These are phyloP conservation scores for Panagrolaimus sp. DNA, from an alignment of 1,140 invertebrate genomes.

Conservation along the genomic window DNA sequence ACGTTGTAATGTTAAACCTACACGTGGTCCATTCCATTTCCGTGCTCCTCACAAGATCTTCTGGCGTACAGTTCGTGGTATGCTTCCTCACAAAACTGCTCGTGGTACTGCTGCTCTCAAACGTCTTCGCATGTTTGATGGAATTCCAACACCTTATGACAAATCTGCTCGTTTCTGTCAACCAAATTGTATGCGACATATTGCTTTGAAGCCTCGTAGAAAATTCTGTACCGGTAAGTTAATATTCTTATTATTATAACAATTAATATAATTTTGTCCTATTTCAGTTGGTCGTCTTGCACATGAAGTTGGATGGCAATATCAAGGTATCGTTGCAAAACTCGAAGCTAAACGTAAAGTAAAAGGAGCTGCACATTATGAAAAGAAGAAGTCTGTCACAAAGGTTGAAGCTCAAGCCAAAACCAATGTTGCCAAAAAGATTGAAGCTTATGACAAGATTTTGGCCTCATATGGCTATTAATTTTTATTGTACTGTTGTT, in stretches of 20 bases:
- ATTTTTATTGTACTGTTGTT: slow-evolving; percentile 17
- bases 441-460: slow-evolving; percentile 43
- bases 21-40: slow-evolving; percentile 88
- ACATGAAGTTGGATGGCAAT: slow-evolving; percentile 99
- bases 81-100: slow-evolving; percentile 95
- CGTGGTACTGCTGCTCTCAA: slow-evolving; percentile 85
- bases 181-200: slow-evolving; percentile 84
- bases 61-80: slow-evolving; percentile 89
- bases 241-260: slow-evolving; percentile 1
- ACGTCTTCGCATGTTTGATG: slow-evolving; percentile 87
- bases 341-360: slow-evolving; percentile 90
- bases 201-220: slow-evolving; percentile 86
- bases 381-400: slow-evolving; percentile 73
- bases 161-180: slow-evolving; percentile 87
- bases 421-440: slow-evolving; percentile 37
- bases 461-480: slow-evolving; percentile 20
- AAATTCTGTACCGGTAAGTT: slow-evolving; percentile 69
- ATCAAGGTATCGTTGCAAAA: slow-evolving; percentile 84
- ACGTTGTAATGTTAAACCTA: slow-evolving; percentile 93
- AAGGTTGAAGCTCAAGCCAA: slow-evolving; percentile 45
- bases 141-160: slow-evolving; percentile 89
- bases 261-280: neutral
- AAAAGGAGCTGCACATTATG: slow-evolving; percentile 74
- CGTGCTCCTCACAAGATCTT: slow-evolving; percentile 93
- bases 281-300: slow-evolving; percentile 79